Evolutionary conservation across 1,140 invertebrate genomes (phyloP).

Genomic region (Dendroctonus valens): DNA sequence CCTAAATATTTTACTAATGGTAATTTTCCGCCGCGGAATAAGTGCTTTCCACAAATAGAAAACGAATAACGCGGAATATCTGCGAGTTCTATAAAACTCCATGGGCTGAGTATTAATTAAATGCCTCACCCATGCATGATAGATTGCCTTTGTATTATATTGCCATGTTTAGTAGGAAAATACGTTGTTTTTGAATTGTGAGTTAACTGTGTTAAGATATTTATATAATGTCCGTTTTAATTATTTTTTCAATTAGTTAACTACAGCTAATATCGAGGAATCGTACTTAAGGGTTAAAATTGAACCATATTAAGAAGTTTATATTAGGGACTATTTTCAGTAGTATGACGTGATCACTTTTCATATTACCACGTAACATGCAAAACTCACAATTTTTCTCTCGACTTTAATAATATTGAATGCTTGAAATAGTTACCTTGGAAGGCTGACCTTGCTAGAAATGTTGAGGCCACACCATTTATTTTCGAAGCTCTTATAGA

Average conservation of each 20-base stretch:
- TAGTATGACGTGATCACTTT: too few relatives aligned
- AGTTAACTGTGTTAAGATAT: neutral
- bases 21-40: constrained; percentile 5
- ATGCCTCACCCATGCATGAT: constrained; percentile 22
- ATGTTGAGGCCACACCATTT: constrained; percentile 10
- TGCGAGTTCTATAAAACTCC: constrained; percentile 11
- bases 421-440: constrained; percentile 13
- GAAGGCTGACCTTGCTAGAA: constrained; percentile 19
- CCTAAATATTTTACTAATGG: constrained; percentile 7
- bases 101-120: constrained; percentile 22
- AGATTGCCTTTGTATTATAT: constrained; percentile 2
- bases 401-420: neutral
- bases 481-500: neutral
- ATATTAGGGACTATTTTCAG: too few relatives aligned
- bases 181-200: neutral
- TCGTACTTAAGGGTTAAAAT: too few relatives aligned
- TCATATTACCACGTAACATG: too few relatives aligned
- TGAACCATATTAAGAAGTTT: too few relatives aligned
- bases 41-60: constrained; percentile 14
- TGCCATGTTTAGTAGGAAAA: too few relatives aligned
- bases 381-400: neutral
- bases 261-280: too few relatives aligned
- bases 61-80: constrained; percentile 11
- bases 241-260: too few relatives aligned
- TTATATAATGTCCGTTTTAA: too few relatives aligned